Percentiles rank a stretch among this genome's conserved stretches.
These are phyloP conservation scores for Sprattus sprattus DNA, from an alignment of 2,113 vertebrate species.

Conservation along the genomic window DNA sequence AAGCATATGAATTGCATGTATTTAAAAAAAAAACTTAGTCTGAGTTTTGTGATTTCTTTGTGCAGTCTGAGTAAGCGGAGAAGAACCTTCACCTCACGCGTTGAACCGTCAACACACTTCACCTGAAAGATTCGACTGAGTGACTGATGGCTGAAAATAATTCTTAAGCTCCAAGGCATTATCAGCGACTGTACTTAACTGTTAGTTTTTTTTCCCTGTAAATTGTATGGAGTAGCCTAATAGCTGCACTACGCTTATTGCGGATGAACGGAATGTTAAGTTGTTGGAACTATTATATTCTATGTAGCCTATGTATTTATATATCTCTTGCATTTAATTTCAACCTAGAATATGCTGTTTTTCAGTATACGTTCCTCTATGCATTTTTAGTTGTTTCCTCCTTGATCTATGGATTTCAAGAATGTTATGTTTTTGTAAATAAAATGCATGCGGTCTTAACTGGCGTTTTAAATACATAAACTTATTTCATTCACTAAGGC, in stretches of 20 bases:
- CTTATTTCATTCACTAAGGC: neutral
- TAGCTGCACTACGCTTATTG: neutral
- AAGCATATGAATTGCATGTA: too few species aligned
- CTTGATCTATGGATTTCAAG: too few species aligned
- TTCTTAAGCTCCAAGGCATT: neutral
- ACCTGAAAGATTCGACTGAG: neutral
- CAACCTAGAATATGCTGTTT: neutral
- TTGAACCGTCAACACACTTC: neutral
- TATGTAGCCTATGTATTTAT: neutral
- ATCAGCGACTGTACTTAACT: neutral
- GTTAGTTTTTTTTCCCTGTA: neutral
- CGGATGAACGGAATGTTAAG: neutral
- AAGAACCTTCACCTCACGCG: neutral
- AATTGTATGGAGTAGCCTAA: neutral
- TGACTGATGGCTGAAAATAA: neutral
- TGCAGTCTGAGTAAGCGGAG: neutral
- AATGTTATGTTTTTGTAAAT: neutral
- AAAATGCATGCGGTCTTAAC: neutral
- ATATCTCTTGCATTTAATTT: neutral
- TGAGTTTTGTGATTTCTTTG: neutral
- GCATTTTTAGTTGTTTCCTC: too few species aligned
- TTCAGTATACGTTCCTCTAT: neutral
- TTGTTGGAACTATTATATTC: neutral
- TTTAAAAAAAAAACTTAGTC: neutral
- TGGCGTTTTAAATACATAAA: neutral